These are phyloP conservation scores for Pitangus sulphuratus DNA, from an alignment of 2,797 vertebrate genomes.

Conservation along the genomic window DNA sequence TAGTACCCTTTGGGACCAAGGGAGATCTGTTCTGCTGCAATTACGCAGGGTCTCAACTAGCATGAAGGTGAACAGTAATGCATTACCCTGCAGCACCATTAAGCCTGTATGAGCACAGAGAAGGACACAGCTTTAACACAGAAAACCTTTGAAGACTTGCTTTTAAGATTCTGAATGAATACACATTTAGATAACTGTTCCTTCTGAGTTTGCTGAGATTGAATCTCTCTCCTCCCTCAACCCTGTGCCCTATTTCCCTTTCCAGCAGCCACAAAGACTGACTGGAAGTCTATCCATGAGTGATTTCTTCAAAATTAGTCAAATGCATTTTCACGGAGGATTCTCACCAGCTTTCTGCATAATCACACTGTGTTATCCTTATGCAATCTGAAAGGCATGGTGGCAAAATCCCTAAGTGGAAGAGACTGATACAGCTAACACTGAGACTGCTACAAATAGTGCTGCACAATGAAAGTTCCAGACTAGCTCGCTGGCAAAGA, in stretches of 20 bases:
- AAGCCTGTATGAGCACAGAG: accelerated
- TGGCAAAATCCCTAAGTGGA: neutral
- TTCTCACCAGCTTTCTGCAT: neutral
- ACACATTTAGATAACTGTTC: neutral
- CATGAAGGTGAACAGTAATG: neutral
- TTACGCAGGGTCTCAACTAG: accelerated
- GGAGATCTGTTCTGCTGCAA: neutral
- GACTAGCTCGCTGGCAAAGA: neutral
- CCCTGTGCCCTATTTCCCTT: neutral
- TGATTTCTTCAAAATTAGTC: neutral
- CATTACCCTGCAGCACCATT: neutral
- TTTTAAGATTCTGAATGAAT: neutral
- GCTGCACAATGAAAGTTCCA: neutral
- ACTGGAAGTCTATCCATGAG: neutral
- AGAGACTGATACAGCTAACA: neutral
- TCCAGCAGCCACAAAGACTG: neutral
- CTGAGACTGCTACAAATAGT: neutral
- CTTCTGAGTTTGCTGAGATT: neutral
- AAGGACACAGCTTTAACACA: neutral
- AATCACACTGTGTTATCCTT: neutral
- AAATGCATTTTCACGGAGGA: neutral
- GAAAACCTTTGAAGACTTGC: neutral
- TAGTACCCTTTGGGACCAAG: neutral
- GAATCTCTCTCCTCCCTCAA: neutral
- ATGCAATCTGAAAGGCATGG: neutral